Conservation (phyloP, 37 sponge, comb jelly and placozoan species). For the Spongilla lacustris region DNA sequence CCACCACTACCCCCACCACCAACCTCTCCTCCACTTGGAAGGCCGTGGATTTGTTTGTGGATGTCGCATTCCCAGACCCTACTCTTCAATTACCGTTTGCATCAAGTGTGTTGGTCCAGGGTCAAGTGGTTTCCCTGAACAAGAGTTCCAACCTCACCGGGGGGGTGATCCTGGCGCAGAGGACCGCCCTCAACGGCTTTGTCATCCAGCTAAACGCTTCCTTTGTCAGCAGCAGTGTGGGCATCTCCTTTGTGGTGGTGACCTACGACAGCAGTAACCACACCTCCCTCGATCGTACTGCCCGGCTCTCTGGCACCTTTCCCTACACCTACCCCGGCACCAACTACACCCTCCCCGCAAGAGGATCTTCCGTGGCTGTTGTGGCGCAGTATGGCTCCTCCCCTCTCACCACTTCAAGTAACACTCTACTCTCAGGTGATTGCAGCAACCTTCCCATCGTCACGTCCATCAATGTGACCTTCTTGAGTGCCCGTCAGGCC, state of each 20-base stretch:
- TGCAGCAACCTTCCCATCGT: conserved; percentile 53
- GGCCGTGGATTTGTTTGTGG: conserved; percentile 31
- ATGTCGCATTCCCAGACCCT: conserved; percentile 23
- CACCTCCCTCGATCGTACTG: conserved; percentile 21
- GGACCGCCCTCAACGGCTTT: background rate
- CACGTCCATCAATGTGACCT: conserved; percentile 10
- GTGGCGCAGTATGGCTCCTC: conserved; percentile 49
- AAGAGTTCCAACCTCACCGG: conserved; percentile 39
- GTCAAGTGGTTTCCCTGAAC: background rate
- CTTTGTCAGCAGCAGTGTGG: conserved; percentile 38
- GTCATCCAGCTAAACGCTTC: conserved; percentile 18
- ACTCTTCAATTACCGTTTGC: background rate
- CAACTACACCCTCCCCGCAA: background rate
- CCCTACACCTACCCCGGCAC: conserved; percentile 25
- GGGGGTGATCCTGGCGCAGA: conserved; percentile 1
- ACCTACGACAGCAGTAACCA: conserved; percentile 32
- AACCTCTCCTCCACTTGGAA: background rate
- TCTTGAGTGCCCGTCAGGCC: conserved; percentile 40
- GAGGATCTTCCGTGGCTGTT: background rate
- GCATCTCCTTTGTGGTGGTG: conserved; percentile 49
- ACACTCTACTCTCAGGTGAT: conserved; percentile 32
- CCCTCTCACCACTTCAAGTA: conserved; percentile 25
- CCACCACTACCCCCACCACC: no score
- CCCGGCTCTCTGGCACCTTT: conserved; percentile 42
- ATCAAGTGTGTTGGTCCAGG: background rate